phyloP scores from a whole-genome alignment of 1,140 invertebrate genomes.

The Ceratina australensis region DNA sequence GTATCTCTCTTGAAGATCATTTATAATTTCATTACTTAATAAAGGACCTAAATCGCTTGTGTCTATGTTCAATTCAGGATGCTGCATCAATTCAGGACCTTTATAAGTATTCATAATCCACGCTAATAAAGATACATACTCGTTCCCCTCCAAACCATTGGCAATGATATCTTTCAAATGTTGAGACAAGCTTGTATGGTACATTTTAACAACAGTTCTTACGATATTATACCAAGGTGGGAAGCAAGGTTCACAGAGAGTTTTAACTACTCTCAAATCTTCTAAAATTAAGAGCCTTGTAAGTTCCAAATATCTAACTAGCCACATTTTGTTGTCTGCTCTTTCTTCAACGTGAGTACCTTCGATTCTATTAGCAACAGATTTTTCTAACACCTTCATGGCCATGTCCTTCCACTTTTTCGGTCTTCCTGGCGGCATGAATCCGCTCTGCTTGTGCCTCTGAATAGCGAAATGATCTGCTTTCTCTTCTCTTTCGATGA shows the following conservation, averaged over 20 bases:
- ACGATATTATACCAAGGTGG: slow-evolving; percentile 97
- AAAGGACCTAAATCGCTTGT: slow-evolving; percentile 85
- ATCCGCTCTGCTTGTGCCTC: slow-evolving; percentile 90
- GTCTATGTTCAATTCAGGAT: slow-evolving; percentile 92
- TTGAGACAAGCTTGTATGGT: slow-evolving; percentile 92
- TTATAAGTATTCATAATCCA: slow-evolving; percentile 95
- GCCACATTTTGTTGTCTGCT: slow-evolving; percentile 96
- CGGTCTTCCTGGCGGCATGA: slow-evolving; percentile 95
- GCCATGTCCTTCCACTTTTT: slow-evolving; percentile 95
- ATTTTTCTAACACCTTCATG: slow-evolving; percentile 90
- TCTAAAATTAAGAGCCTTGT: slow-evolving; percentile 93
- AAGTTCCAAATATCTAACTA: slow-evolving; percentile 89
- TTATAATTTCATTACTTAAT: slow-evolving; percentile 86
- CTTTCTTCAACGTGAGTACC: slow-evolving; percentile 96
- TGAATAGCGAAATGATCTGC: slow-evolving; percentile 89
- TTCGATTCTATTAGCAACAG: slow-evolving; percentile 91
- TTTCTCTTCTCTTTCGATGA: slow-evolving; percentile 98
- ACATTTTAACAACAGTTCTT: slow-evolving; percentile 95
- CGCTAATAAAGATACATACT: slow-evolving; percentile 95
- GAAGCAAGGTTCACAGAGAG: slow-evolving; percentile 95
- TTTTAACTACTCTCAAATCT: slow-evolving; percentile 95
- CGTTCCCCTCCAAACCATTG: slow-evolving; percentile 95
- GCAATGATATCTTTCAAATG: slow-evolving; percentile 94
- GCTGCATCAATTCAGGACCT: slow-evolving; percentile 91
- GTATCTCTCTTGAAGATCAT: slow-evolving; percentile 91